phyloP scores from a whole-genome alignment of 2,888 invertebrate species.

The Heliconius charithonia region DNA sequence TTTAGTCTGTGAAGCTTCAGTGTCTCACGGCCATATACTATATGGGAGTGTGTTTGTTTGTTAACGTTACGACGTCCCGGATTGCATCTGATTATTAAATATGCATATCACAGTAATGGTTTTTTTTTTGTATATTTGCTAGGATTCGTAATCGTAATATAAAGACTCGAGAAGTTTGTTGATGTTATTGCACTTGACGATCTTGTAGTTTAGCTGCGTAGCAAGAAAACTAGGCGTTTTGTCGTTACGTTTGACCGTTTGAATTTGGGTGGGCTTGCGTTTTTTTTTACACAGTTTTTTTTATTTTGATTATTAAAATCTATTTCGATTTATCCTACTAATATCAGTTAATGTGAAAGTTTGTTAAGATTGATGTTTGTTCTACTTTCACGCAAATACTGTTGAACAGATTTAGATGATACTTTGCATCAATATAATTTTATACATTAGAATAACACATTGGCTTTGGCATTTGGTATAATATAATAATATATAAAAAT shows the following conservation, averaged over 20 bases:
- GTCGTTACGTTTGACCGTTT: constrained; percentile 2
- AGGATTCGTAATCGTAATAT: constrained; percentile 54
- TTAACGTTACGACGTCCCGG: constrained; percentile 50
- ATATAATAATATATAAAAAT: no score
- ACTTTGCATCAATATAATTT: no score
- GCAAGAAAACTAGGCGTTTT: constrained; percentile 59
- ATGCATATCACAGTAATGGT: constrained; percentile 70
- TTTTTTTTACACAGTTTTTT: background rate
- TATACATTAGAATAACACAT: no score
- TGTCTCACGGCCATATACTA: constrained; percentile 68
- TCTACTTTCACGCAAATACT: no score
- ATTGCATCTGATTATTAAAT: constrained; percentile 54
- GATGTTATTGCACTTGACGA: constrained; percentile 68
- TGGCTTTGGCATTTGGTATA: no score
- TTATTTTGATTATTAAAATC: background rate
- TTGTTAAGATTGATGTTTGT: no score
- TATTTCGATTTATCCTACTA: background rate
- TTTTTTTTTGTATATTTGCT: constrained; percentile 67
- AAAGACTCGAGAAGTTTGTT: constrained; percentile 53
- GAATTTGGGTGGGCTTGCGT: background rate
- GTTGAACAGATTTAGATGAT: no score
- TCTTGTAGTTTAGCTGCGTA: constrained; percentile 67
- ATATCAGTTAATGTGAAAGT: no score
- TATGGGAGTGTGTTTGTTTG: constrained; percentile 61
- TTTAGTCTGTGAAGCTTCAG: constrained; percentile 53